phyloP scores from a whole-genome alignment of 2,113 vertebrate genomes.

The Peromyscus californicus region DNA sequence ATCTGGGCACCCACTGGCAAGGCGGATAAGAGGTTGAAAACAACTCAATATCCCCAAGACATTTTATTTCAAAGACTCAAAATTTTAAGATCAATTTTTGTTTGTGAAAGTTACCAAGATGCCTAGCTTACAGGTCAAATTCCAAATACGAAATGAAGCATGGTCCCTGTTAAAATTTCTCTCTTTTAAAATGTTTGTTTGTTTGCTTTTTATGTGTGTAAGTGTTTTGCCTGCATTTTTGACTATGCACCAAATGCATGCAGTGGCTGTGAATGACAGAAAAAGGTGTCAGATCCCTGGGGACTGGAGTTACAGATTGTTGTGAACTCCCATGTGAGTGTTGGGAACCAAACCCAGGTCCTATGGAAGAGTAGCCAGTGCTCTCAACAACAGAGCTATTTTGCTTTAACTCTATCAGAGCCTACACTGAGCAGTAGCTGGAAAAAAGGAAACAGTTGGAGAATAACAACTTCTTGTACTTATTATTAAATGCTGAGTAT shows the following conservation, averaged over 20 bases:
- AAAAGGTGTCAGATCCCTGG: not conserved
- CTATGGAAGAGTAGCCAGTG: not conserved
- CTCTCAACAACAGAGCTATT: not conserved
- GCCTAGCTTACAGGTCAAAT: conserved; percentile 42
- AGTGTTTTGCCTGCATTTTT: not conserved
- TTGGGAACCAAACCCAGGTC: not conserved
- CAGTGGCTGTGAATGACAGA: not conserved
- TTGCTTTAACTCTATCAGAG: not conserved
- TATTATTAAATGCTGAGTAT: not conserved
- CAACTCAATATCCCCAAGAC: conserved; percentile 5
- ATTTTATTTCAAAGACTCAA: not conserved
- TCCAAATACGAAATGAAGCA: conserved; percentile 42
- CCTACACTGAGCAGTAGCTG: not conserved
- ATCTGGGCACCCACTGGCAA: not conserved
- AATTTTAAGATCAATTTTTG: not conserved
- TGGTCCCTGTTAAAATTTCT: not conserved
- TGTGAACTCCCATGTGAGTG: not conserved
- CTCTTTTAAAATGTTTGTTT: not conserved
- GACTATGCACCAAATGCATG: not conserved
- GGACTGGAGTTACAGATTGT: not conserved
- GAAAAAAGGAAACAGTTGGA: not conserved
- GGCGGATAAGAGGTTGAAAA: not conserved
- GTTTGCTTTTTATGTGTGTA: not conserved
- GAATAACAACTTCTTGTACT: not conserved
- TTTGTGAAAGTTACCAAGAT: conserved; percentile 2